Percentiles rank a stretch among this genome's conserved stretches.
phyloP scores from a whole-genome alignment of 2,888 invertebrate species.

The Venustoraphidia nigricollis region DNA sequence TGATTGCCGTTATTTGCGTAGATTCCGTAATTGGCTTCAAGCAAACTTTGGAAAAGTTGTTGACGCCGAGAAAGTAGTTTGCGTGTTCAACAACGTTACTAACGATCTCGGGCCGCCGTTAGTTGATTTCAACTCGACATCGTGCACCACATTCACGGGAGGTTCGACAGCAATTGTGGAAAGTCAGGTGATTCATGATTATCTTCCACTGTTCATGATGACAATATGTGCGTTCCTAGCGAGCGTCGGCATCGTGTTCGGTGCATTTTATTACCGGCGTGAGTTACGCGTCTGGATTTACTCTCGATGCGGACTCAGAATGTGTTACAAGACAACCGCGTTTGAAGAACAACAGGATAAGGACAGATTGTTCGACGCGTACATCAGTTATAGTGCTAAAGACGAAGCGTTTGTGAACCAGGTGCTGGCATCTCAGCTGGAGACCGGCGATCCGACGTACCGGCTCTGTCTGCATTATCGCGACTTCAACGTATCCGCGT shows the following conservation, averaged over 20 bases:
- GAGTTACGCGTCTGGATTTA: slow-evolving; percentile 76
- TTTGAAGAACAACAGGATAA: slow-evolving; percentile 70
- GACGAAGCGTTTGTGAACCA: slow-evolving; percentile 85
- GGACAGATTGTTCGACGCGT: slow-evolving; percentile 85
- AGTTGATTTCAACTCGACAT: slow-evolving; percentile 63
- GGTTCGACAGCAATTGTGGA: slow-evolving; percentile 58
- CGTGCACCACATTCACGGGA: slow-evolving; percentile 57
- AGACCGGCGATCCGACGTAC: slow-evolving; percentile 67
- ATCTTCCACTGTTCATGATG: slow-evolving; percentile 62
- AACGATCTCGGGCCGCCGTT: slow-evolving; percentile 49
- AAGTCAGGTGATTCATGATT: slow-evolving; percentile 65
- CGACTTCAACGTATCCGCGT: slow-evolving; percentile 77
- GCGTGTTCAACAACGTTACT: slow-evolving; percentile 58
- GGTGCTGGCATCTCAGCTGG: slow-evolving; percentile 74
- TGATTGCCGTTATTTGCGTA: slow-evolving; percentile 70
- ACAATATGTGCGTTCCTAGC: slow-evolving; percentile 63
- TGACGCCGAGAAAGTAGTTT: slow-evolving; percentile 61
- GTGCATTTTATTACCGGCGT: slow-evolving; percentile 65
- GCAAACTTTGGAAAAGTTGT: slow-evolving; percentile 65
- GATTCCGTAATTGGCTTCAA: slow-evolving; percentile 65
- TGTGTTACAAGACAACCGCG: slow-evolving; percentile 70
- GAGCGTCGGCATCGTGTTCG: slow-evolving; percentile 60
- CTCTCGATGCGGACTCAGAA: slow-evolving; percentile 68
- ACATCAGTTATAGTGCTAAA: slow-evolving; percentile 86
- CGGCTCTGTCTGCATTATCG: slow-evolving; percentile 82